These are phyloP conservation scores for Bombus terrestris DNA, from an alignment of 1,140 invertebrate genomes.

Conservation along the genomic window DNA sequence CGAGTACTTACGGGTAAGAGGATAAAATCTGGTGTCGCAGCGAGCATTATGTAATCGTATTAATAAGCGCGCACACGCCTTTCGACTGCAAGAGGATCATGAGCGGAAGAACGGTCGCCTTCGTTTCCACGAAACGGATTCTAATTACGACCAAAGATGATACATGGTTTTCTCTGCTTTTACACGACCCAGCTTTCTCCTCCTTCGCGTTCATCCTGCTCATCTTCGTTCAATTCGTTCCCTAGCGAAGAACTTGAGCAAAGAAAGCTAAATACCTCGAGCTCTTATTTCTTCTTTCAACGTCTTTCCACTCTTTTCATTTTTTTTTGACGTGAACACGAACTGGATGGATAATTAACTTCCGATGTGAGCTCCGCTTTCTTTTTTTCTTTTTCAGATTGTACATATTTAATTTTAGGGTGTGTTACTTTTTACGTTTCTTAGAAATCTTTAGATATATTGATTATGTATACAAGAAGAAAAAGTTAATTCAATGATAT, in stretches of 20 bases:
- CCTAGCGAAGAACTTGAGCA: background rate
- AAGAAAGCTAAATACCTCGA: slow-evolving; percentile 32
- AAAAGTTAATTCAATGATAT: no score
- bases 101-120: slow-evolving; percentile 38
- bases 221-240: slow-evolving; percentile 24
- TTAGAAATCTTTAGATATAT: no score
- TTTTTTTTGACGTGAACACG: slow-evolving; percentile 14
- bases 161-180: slow-evolving; percentile 54
- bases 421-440: background rate
- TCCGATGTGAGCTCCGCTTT: slow-evolving; percentile 11
- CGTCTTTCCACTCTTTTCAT: background rate
- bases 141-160: slow-evolving; percentile 72
- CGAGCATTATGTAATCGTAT: slow-evolving; percentile 61
- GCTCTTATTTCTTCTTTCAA: slow-evolving; percentile 6
- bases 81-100: slow-evolving; percentile 45
- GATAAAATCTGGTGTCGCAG: slow-evolving; percentile 26
- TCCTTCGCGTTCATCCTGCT: background rate
- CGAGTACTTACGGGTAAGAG: slow-evolving; percentile 29
- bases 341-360: slow-evolving; percentile 41
- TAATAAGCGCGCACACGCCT: slow-evolving; percentile 35
- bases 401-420: slow-evolving; percentile 64
- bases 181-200: background rate
- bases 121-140: slow-evolving; percentile 71
- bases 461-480: no score
- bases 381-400: slow-evolving; percentile 6